A percentile compares a stretch with the other conserved stretches of the same genome.
These are phyloP conservation scores for Drosophila suboccidentalis DNA, from an alignment of 2,888 invertebrate genomes.

Conservation along the genomic window DNA sequence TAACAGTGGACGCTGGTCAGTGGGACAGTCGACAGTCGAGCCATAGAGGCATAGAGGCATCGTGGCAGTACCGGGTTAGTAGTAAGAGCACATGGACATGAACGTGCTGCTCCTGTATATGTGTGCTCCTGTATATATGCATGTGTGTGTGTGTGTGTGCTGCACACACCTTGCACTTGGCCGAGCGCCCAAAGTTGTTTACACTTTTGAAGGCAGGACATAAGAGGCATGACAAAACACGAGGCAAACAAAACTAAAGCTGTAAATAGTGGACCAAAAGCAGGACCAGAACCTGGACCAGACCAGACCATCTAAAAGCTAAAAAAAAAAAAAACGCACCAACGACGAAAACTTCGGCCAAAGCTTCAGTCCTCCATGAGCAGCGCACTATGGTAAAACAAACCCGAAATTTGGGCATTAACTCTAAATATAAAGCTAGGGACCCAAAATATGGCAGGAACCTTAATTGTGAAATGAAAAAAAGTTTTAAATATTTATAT, in stretches of 20 bases:
- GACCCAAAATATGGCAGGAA: too few species aligned
- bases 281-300: slow-evolving; percentile 36
- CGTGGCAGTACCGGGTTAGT: slow-evolving; percentile 5
- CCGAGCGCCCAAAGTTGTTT: slow-evolving; percentile 83
- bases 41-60: slow-evolving; percentile 6
- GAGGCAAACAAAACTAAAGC: slow-evolving; percentile 76
- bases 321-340: slow-evolving; percentile 63
- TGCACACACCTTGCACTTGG: slow-evolving; percentile 76
- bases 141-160: slow-evolving; percentile 15
- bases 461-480: too few species aligned
- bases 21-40: slow-evolving; percentile 53
- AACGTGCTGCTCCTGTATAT: slow-evolving; percentile 31
- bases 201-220: slow-evolving; percentile 80
- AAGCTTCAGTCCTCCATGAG: slow-evolving; percentile 58
- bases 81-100: slow-evolving; percentile 24
- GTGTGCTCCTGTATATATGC: not conserved
- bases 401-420: too few species aligned
- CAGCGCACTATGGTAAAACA: slow-evolving; percentile 19
- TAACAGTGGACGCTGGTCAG: slow-evolving; percentile 77
- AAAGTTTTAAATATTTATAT: too few species aligned
- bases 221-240: slow-evolving; percentile 83
- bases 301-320: slow-evolving; percentile 33
- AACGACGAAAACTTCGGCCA: slow-evolving; percentile 39
- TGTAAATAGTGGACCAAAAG: slow-evolving; percentile 66
- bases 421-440: too few species aligned